Evolutionary conservation across 2,888 invertebrate species (phyloP), one percentile per base, ranked within the genome.

Genomic region (Hirtodrosophila trivittata): DNA sequence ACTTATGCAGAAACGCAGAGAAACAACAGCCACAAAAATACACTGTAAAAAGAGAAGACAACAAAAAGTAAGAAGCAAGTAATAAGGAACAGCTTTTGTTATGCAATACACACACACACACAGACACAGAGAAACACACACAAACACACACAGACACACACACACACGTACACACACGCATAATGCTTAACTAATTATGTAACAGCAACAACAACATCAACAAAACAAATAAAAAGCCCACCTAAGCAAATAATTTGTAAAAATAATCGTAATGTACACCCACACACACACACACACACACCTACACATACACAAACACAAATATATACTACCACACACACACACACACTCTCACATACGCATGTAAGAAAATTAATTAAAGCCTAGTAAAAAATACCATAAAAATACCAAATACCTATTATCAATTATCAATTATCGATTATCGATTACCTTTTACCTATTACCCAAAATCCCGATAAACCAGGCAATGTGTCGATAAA

Each of bases 211-310:
- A 60, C 42, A 65, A 69, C 26, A 57, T 43, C 41, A 65, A 56
- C 75, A 59, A 67, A 81, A 81, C 84, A 78, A 86, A 87, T 77
- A 86, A 75, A 57, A 80, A 81, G 86, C 87, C 80, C 80, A 80
- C 80, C 80, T 87, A 81, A 77, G 76, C 84, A 82, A 82, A 65
- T 77, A 82, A 86, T 82, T 80, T 86, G 73, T 86, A 86, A 65
- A 75, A 66, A 68, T 73, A 84, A 77, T 64, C 77, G 55, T 81
- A 76, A 80, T 38, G 54, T 13, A 52, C 41, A 50, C 52, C 63
- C 41, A 50, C 52, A 66, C 13, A 57, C 21, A 47, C 37, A 45
- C 21, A 51, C n/a, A 37, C 14, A 46, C 25, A 21, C n/a, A 28
- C 42, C 35, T 26, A 25, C 18, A 50, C 2, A 49, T 25, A 33